Conservation (phyloP, 2,888 invertebrate species). For the Tanypteryx hageni region DNA sequence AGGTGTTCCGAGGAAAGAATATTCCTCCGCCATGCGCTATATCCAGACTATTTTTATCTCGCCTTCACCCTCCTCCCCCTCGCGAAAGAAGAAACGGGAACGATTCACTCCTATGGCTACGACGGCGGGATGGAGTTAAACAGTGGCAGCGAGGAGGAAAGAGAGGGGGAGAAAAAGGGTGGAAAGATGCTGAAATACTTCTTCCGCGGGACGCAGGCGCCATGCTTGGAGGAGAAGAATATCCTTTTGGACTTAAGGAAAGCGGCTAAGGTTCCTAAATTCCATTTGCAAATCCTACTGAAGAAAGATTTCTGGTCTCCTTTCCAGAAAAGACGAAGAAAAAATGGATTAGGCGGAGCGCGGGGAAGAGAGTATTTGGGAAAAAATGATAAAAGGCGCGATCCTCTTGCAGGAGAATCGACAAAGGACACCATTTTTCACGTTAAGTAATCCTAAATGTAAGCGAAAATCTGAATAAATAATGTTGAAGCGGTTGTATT, state of each 20-base stretch:
- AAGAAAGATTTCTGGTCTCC: conserved; percentile 37
- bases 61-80: not conserved
- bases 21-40: conserved; percentile 58
- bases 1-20: conserved; percentile 50
- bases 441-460: not conserved
- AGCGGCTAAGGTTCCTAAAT: conserved; percentile 34
- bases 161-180: not conserved
- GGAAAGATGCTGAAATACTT: conserved; percentile 8
- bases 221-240: conserved; percentile 25
- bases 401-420: not conserved
- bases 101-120: not conserved
- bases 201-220: not conserved
- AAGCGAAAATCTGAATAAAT: not conserved
- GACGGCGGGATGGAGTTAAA: not conserved
- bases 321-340: not conserved
- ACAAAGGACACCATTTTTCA: not conserved
- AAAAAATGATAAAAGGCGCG: not conserved
- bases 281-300: conserved; percentile 56
- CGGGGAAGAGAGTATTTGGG: not conserved
- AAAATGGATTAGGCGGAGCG: conserved; percentile 2
- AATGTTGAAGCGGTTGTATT: not conserved
- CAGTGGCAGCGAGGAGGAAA: not conserved
- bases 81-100: not conserved
- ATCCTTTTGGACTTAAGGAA: conserved; percentile 43
- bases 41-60: conserved; percentile 6